Evolutionary conservation across 2,113 vertebrate genomes (phyloP).

Genomic region (Sander vitreus): DNA sequence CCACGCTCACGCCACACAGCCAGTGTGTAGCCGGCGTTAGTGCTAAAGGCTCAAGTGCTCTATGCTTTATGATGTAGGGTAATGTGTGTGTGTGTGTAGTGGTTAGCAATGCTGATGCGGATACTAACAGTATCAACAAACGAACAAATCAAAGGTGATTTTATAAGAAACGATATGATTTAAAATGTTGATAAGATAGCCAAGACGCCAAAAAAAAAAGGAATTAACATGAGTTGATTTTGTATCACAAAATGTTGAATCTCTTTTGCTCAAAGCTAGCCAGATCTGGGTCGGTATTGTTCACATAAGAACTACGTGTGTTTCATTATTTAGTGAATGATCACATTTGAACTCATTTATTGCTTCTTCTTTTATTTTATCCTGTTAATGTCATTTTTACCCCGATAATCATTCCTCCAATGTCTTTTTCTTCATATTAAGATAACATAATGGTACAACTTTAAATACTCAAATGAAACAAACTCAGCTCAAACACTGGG

Average conservation of each 20-base stretch:
- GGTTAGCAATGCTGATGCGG: background rate
- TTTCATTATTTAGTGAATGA: background rate
- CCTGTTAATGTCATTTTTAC: background rate
- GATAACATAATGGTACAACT: background rate
- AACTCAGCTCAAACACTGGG: background rate
- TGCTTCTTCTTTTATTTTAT: background rate
- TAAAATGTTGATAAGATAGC: background rate
- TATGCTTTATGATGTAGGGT: background rate
- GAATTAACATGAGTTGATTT: background rate
- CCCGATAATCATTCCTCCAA: background rate
- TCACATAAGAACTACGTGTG: background rate
- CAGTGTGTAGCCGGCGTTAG: too few relatives aligned
- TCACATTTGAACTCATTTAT: background rate
- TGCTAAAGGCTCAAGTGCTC: too few relatives aligned
- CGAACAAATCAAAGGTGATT: background rate
- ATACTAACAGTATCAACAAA: too few relatives aligned
- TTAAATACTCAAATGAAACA: background rate
- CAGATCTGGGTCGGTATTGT: too few relatives aligned
- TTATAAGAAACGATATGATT: background rate
- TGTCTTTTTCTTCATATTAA: background rate
- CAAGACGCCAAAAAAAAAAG: background rate
- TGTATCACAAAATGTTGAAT: background rate
- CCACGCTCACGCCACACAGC: too few relatives aligned
- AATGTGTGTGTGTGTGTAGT: background rate
- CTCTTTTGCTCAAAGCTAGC: background rate